Evolutionary conservation across 1,140 invertebrate species (phyloP), one percentile per base, ranked within the genome.

Genomic region (Anadara kagoshimensis): DNA sequence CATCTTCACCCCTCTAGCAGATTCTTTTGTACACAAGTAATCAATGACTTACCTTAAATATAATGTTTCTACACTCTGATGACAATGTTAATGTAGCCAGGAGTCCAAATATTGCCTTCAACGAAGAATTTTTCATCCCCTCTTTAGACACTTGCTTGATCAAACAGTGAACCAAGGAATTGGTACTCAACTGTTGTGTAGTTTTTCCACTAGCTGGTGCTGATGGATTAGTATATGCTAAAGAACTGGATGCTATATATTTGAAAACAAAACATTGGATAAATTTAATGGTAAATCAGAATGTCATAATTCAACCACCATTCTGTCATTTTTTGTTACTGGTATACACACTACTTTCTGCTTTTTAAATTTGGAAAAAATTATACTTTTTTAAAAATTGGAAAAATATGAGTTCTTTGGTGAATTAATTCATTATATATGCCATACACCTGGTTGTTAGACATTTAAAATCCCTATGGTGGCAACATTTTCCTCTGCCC

Each of bases 31-130:
- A 18, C 16, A 22, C 20, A 22, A 54, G 53, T 11, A 54, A 54
- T 54, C n/a, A 22, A 29, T 16, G 44, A 70, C 74, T 49, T 51
- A 88, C 87, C 82, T 88, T 88, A 78, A 83, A 87, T n/a, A 88
- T 76, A 24, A 88, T 83, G 45, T 80, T 85, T 29, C 85, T 76
- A 65, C 87, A 87, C 57, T 88, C 87, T 14, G 83, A 63, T 18
- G 83, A 84, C 65, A 87, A 58, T 10, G 76, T 76, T 11, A 88
- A 67, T 29, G 77, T 86, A 5, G 85, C 70, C 8, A 87, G 62
- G 10, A 88, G 47, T 43, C 73, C 59, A 65, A 85, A 88, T 3
- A 83, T 26, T 49, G 73, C 62, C 51, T 68, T 78, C 10, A 82
- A 24, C 8, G 77, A 45, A 12, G 75, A 36, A 2, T 83, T 81